Evolutionary conservation across 2,113 vertebrate species (phyloP).

Genomic region (Centrocercus urophasianus): DNA sequence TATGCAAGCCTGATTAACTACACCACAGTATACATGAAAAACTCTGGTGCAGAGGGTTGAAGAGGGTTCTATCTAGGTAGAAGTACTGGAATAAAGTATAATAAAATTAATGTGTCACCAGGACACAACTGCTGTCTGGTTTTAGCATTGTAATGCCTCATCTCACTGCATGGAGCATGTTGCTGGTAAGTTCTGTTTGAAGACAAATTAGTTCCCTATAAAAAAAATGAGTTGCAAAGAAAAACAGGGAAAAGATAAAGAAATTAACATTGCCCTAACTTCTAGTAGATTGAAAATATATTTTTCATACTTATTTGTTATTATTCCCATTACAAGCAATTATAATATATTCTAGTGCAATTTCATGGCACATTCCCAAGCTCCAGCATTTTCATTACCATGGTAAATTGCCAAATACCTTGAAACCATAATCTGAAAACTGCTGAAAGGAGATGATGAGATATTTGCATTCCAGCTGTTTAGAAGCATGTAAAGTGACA

Average conservation of each 20-base stretch:
- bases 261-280: conserved; percentile 1
- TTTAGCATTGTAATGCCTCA: not conserved
- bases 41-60: not conserved
- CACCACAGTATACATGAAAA: not conserved
- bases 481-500: not conserved
- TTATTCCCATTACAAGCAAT: conserved; percentile 40
- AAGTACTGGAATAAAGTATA: not conserved
- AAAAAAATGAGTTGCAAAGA: conserved; percentile 9
- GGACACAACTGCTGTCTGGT: not conserved
- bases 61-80: not conserved
- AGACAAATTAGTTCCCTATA: conserved; percentile 39
- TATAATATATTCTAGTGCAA: not conserved
- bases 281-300: not conserved
- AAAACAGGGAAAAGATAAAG: not conserved
- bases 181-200: conserved; percentile 44
- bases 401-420: conserved; percentile 17
- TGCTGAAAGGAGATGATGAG: not conserved
- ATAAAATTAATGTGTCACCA: not conserved
- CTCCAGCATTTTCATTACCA: conserved; percentile 4
- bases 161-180: not conserved
- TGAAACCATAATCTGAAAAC: not conserved
- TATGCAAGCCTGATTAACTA: not conserved
- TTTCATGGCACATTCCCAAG: conserved; percentile 4
- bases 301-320: not conserved
- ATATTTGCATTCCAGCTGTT: conserved; percentile 14